Evolutionary conservation across 1,140 invertebrate genomes (phyloP), one percentile per base, ranked within the genome.

Genomic region (Neodiprion fabricii): DNA sequence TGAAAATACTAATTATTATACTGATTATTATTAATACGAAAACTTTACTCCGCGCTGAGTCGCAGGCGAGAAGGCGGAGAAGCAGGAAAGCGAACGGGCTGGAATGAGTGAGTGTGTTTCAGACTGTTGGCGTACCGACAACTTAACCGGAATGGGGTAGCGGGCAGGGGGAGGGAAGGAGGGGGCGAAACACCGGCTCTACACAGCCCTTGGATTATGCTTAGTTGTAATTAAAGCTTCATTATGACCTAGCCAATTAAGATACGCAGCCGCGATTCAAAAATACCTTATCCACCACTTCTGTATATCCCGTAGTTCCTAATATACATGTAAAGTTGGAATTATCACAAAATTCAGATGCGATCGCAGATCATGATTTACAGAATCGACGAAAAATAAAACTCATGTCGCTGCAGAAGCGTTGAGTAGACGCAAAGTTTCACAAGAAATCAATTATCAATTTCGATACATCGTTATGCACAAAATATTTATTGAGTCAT

Each of bases 1-100:
- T 87, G 87, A 88, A 87, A 88, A 88, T 88, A 87, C 85, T 88
- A 87, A 88, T 88, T 88, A 88, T 88, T 87, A 86, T 85, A 85
- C 83, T 81, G 86, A 88, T 87, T 87, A 88, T 87, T 87, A 88
- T 88, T 88, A 88, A 88, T 87, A 86, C 78, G 85, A 88, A 88
- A 88, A 88, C 83, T 88, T 88, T 61, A 61, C n/a, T 14, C 53
- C 11, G 28, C 28, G 28, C 28, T 40, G 28, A 40, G 28, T 40
- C 28, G 28, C 28, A 40, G 28, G 28, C 28, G 28, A 40, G 28
- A 40, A 61, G 28, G 28, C 53, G 53, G 28, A 61, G 53, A 21
- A 21, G 53, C n/a, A 61, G 53, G 53, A 61, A 14, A 40, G 28
- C 28, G 28, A 40, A 40, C 28, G 28, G 28, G 28, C 28, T 40